Evolutionary conservation across 2,888 invertebrate species (phyloP).

Genomic region (Cheilosia impressa): DNA sequence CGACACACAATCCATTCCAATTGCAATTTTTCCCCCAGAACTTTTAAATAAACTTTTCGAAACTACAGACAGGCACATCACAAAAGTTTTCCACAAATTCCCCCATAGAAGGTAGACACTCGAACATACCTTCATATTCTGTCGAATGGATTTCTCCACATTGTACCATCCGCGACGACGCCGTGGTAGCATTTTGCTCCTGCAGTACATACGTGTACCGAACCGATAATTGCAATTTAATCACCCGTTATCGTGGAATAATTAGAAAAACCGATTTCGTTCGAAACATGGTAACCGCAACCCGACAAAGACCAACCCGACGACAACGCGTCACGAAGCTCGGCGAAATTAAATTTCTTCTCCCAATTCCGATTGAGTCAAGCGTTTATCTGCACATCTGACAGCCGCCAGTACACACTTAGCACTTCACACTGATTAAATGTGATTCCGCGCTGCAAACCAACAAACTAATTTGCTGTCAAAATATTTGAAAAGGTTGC

Average conservation of each 20-base stretch:
- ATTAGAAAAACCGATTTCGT: conserved; percentile 34
- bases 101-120: not conserved
- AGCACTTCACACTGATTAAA: conserved; percentile 40
- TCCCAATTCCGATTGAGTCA: not conserved
- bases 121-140: conserved; percentile 81
- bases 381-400: conserved; percentile 37
- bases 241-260: conserved; percentile 46
- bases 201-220: not conserved
- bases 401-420: conserved; percentile 21
- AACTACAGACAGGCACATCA: not conserved
- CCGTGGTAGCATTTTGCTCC: conserved; percentile 80
- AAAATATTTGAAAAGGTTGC: conserved; percentile 47
- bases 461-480: conserved; percentile 48
- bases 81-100: conserved; percentile 14
- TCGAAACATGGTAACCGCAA: conserved; percentile 22
- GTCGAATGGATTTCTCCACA: conserved; percentile 82
- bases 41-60: not conserved
- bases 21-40: not conserved
- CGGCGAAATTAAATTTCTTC: conserved; percentile 1
- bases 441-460: not conserved
- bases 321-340: not conserved
- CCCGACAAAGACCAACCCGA: conserved; percentile 6
- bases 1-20: not conserved
- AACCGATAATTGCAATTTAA: conserved; percentile 46
- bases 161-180: conserved; percentile 82